phyloP scores from a whole-genome alignment of 2,797 vertebrate genomes.

The Podarcis lilfordi region DNA sequence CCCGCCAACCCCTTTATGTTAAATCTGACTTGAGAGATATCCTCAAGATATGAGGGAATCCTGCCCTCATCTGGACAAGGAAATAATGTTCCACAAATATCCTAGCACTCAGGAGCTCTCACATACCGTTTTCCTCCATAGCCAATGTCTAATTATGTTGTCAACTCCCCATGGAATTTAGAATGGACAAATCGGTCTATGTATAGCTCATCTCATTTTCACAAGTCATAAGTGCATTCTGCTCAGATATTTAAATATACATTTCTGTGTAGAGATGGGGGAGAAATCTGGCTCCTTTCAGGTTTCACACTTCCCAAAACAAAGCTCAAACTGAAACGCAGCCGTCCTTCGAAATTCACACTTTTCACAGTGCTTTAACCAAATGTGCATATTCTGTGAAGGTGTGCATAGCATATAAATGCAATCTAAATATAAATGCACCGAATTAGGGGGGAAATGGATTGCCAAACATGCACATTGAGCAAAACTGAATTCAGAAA shows the following conservation, averaged over 20 bases:
- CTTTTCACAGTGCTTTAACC: no score
- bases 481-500: no score
- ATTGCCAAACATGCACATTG: no score
- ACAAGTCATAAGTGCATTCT: not conserved
- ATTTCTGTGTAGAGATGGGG: not conserved
- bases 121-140: not conserved
- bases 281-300: no score
- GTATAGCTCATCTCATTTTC: not conserved
- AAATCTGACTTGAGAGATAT: not conserved
- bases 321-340: no score
- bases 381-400: no score
- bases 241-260: not conserved
- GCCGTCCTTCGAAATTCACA: no score
- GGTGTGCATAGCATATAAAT: no score
- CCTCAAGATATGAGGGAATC: not conserved
- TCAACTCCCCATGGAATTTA: not conserved
- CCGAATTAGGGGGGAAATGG: no score
- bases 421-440: no score
- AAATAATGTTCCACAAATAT: not conserved
- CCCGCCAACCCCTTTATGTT: accelerated
- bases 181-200: not conserved
- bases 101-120: not conserved
- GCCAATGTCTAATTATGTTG: not conserved
- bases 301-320: no score
- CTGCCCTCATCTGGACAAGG: constrained; percentile 40